phyloP scores from a whole-genome alignment of 2,797 vertebrate genomes.

The Valencia hispanica region DNA sequence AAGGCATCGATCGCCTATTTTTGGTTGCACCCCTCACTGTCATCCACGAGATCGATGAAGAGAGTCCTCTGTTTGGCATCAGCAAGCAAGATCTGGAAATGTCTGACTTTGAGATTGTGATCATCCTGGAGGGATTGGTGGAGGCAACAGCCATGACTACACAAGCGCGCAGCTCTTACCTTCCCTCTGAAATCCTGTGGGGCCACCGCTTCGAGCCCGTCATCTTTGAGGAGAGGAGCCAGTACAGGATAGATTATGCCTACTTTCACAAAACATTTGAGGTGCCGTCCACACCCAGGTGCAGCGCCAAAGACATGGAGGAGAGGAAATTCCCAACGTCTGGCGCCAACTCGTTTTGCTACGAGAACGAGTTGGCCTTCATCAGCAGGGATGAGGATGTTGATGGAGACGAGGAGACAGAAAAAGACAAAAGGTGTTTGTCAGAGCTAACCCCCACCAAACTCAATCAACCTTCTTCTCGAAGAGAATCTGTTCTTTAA shows the following conservation, averaged over 20 bases:
- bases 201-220: slow-evolving; percentile 95
- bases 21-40: slow-evolving; percentile 94
- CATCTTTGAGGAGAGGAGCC: slow-evolving; percentile 93
- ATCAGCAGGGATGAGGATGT: slow-evolving; percentile 88
- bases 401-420: slow-evolving; percentile 51
- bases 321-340: slow-evolving; percentile 90
- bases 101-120: slow-evolving; percentile 94
- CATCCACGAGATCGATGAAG: slow-evolving; percentile 93
- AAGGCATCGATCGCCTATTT: slow-evolving; percentile 94
- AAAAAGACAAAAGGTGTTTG: slow-evolving; percentile 74
- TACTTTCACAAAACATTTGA: slow-evolving; percentile 97
- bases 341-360: slow-evolving; percentile 92
- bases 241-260: slow-evolving; percentile 94
- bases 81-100: slow-evolving; percentile 91
- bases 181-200: slow-evolving; percentile 93
- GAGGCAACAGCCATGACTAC: slow-evolving; percentile 98
- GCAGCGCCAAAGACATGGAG: slow-evolving; percentile 95
- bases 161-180: slow-evolving; percentile 94
- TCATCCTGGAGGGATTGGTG: slow-evolving; percentile 96
- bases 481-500: slow-evolving; percentile 93
- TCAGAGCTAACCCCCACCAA: slow-evolving; percentile 80
- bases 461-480: slow-evolving; percentile 84
- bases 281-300: slow-evolving; percentile 91
- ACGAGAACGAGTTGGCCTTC: slow-evolving; percentile 95
- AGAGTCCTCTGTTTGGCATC: slow-evolving; percentile 93